These are phyloP conservation scores for Bilobella aurantiaca DNA, from an alignment of 1,140 invertebrate genomes.

Conservation along the genomic window DNA sequence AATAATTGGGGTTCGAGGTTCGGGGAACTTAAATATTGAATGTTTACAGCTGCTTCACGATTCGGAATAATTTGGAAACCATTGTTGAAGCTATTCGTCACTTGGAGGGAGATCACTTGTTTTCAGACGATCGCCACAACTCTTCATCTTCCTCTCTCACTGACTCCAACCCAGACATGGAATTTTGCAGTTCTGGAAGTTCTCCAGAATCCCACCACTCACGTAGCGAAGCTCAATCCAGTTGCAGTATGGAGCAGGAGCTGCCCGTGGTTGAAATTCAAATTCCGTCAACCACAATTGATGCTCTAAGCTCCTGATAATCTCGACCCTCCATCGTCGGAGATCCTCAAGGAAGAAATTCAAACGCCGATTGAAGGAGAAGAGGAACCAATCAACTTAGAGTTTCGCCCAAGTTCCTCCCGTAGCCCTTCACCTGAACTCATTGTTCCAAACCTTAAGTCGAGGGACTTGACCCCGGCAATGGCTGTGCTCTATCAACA, in stretches of 20 bases:
- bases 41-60: slow-evolving; percentile 46
- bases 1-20: not conserved
- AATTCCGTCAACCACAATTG: slow-evolving; percentile 25
- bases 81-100: slow-evolving; percentile 96
- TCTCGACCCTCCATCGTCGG: slow-evolving; percentile 17
- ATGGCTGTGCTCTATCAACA: slow-evolving; percentile 49
- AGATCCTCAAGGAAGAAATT: too few species aligned
- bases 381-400: slow-evolving; percentile 33
- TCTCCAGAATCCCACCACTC: too few species aligned
- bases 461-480: slow-evolving; percentile 36
- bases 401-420: slow-evolving; percentile 28
- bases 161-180: slow-evolving; percentile 23
- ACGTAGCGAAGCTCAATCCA: too few species aligned
- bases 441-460: slow-evolving; percentile 42
- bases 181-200: slow-evolving; percentile 17
- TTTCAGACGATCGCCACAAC: slow-evolving; percentile 52
- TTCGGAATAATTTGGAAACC: slow-evolving; percentile 87
- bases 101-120: slow-evolving; percentile 85
- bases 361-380: too few species aligned
- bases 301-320: slow-evolving; percentile 30
- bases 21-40: not conserved
- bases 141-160: slow-evolving; percentile 20
- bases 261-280: too few species aligned
- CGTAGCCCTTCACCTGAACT: slow-evolving; percentile 46
- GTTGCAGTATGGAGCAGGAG: too few species aligned